These are phyloP conservation scores for Phrynosoma blainvillii DNA, from an alignment of 2,113 vertebrate species.

Conservation along the genomic window DNA sequence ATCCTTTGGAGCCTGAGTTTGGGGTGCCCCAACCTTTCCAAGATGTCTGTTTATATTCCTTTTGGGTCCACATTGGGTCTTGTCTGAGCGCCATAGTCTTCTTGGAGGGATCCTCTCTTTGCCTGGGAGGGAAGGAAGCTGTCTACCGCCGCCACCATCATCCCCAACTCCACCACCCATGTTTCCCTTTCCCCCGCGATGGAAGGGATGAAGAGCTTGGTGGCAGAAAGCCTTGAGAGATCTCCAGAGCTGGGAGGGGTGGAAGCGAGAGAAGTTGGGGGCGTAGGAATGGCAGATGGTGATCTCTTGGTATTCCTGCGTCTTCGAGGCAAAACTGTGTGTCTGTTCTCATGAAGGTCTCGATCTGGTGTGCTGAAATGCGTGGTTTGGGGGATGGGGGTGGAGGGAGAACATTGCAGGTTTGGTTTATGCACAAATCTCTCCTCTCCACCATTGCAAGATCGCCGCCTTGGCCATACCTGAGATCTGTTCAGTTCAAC, in stretches of 20 bases:
- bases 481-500: background rate
- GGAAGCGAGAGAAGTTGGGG: rapidly evolving
- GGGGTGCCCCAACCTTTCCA: too few species aligned
- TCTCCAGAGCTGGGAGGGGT: too few species aligned
- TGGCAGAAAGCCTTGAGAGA: background rate
- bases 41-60: background rate
- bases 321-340: too few species aligned
- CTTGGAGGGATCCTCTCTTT: too few species aligned
- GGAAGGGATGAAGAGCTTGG: too few species aligned
- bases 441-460: too few species aligned
- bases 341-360: background rate
- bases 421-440: background rate
- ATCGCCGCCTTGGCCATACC: too few species aligned
- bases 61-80: too few species aligned
- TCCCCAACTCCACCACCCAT: background rate
- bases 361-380: too few species aligned
- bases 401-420: background rate
- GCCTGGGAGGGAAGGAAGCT: too few species aligned
- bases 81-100: background rate
- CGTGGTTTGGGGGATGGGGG: background rate
- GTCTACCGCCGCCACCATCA: too few species aligned
- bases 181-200: rapidly evolving
- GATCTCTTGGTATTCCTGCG: too few species aligned
- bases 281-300: background rate
- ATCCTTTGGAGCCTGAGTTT: background rate